These are phyloP conservation scores for Lacanobia wlatinum DNA, from an alignment of 2,888 invertebrate species.

Conservation along the genomic window DNA sequence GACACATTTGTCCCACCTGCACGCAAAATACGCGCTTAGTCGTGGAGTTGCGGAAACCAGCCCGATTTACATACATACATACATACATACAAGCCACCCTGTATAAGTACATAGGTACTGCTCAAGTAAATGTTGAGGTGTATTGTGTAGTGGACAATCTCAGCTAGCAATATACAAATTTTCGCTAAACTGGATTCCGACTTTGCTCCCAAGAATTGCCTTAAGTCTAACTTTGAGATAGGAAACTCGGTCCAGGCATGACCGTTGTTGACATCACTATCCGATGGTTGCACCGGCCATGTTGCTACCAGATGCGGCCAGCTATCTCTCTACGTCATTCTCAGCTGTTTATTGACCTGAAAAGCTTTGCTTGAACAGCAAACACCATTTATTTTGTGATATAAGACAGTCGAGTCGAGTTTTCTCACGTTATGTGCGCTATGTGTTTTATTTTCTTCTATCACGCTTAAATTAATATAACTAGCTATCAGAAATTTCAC, in stretches of 20 bases:
- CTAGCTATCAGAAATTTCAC: background rate
- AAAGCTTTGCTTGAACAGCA: background rate
- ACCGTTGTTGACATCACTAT: constrained; percentile 37
- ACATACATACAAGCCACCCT: too few species aligned
- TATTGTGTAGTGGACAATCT: constrained; percentile 15
- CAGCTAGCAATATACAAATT: constrained; percentile 11
- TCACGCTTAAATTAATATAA: background rate
- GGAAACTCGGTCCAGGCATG: constrained; percentile 38
- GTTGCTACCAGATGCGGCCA: constrained; percentile 16
- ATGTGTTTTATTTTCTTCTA: background rate
- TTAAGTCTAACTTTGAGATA: constrained; percentile 34
- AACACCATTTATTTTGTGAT: background rate
- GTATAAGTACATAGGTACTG: too few species aligned
- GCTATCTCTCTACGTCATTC: constrained; percentile 2
- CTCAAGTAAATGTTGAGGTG: constrained; percentile 7
- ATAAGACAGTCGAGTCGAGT: background rate
- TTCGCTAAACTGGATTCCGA: constrained; percentile 8
- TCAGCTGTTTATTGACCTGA: constrained; percentile 20
- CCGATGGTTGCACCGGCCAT: background rate
- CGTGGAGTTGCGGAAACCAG: too few species aligned
- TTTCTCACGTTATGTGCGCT: constrained; percentile 6
- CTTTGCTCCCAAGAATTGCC: constrained; percentile 32
- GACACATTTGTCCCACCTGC: too few species aligned
- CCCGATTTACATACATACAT: too few species aligned
- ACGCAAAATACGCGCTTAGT: too few species aligned